Evolutionary conservation across 2,888 invertebrate species (phyloP).

Genomic region (Brachylomia viminalis): DNA sequence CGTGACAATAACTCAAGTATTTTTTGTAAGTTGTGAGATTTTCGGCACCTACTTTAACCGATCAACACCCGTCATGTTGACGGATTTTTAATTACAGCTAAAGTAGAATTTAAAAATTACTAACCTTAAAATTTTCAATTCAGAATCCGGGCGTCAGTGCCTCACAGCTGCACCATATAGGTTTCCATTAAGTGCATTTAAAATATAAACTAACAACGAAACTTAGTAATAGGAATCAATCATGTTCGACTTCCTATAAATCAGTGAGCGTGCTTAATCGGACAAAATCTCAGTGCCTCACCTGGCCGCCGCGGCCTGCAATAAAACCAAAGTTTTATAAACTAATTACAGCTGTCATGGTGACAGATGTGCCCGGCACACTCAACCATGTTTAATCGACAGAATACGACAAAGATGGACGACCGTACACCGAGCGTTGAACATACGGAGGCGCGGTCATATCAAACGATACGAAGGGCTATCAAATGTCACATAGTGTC

Average conservation of each 20-base stretch:
- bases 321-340: conserved; percentile 72
- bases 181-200: background rate
- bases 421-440: conserved; percentile 61
- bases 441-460: conserved; percentile 36
- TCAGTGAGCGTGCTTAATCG: conserved; percentile 47
- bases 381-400: conserved; percentile 73
- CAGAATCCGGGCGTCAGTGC: no score
- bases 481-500: conserved; percentile 29
- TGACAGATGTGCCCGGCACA: conserved; percentile 70
- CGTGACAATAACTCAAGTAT: background rate
- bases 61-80: no score
- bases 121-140: background rate
- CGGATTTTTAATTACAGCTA: no score
- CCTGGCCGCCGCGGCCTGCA: conserved; percentile 52
- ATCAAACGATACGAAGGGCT: conserved; percentile 46
- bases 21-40: background rate
- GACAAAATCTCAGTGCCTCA: conserved; percentile 53
- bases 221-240: conserved; percentile 19
- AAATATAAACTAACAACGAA: conserved; percentile 13
- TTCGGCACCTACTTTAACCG: no score
- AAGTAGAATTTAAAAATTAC: background rate
- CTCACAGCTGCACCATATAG: background rate
- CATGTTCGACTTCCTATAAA: conserved; percentile 30
- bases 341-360: conserved; percentile 73
- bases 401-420: conserved; percentile 74